A percentile compares a stretch with the other conserved stretches of the same genome.
These are phyloP conservation scores for Zoanthus sansibaricus DNA, from an alignment of 92 coral and sea anemone genomes.

Conservation along the genomic window DNA sequence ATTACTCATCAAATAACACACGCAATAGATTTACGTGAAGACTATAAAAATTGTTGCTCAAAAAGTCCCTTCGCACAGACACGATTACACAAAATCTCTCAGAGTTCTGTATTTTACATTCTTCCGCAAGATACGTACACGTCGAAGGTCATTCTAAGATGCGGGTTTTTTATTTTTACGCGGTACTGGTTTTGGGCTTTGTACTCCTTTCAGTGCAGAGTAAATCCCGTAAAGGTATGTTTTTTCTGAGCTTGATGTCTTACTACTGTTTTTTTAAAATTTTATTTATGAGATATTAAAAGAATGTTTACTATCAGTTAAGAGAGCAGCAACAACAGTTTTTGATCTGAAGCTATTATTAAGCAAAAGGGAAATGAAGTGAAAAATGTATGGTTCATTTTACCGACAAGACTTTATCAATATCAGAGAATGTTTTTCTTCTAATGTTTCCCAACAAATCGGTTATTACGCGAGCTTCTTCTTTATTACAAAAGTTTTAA, in stretches of 20 bases:
- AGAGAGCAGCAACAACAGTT: not conserved
- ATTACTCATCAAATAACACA: not conserved
- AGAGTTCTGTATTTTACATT: not conserved
- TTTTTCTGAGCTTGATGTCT: not conserved
- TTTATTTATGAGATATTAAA: not conserved
- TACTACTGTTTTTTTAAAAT: not conserved
- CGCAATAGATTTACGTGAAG: not conserved
- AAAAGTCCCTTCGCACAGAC: not conserved
- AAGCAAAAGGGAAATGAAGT: not conserved
- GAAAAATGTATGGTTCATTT: not conserved
- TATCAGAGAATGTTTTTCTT: too few relatives aligned
- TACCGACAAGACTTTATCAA: too few relatives aligned
- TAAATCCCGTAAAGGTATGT: not conserved
- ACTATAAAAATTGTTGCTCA: not conserved
- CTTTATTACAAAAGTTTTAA: too few relatives aligned
- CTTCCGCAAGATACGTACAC: not conserved
- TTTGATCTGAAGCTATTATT: not conserved
- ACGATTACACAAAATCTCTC: not conserved
- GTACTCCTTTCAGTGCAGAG: not conserved
- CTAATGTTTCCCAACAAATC: too few relatives aligned
- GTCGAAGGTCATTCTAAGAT: not conserved
- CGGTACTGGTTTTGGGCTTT: not conserved
- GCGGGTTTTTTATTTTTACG: not conserved
- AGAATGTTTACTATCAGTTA: not conserved
- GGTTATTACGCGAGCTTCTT: too few relatives aligned